Evolutionary conservation across 2,888 invertebrate species (phyloP), one percentile per base, ranked within the genome.

Genomic region (Lathronympha strigana): DNA sequence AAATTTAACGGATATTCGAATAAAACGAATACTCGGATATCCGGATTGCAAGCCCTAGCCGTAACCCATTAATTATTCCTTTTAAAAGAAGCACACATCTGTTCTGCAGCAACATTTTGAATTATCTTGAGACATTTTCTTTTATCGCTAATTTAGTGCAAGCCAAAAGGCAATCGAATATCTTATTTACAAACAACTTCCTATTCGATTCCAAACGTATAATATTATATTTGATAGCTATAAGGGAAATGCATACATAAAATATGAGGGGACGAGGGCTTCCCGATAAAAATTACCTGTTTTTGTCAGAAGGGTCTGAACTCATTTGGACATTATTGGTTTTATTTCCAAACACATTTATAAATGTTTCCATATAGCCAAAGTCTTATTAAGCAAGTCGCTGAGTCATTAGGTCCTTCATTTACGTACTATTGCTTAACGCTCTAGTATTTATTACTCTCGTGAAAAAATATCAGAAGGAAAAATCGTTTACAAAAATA

Each of bases 71-170:
- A 51, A 58, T 58, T 64, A 64, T 58, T 64, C 19, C 43, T 45
- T n/a, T 58, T 51, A 58, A 19, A 47, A 63, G 45, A 36, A 54
- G 58, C 57, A 58, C 63, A 58, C 58, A 51, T 51, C 58, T 60
- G 33, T 43, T 40, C 23, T 38, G 49, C 17, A 17, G 50, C 23
- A 50, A 47, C 25, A 9, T 36, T 54, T 54, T 28, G 58, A 19
- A 11, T 43, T 57, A 43, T 57, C 28, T 55, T 23, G 13, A 25
- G 38, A 17, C 40, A 55, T 28, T 45, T 31, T 31, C 19, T 57
- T 43, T 43, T 28, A 17, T 31, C 19, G n/a, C 19, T 17, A 28
- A 6, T 40, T 13, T 15, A 45, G 28, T 55, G 19, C 11, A 2
- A 40, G 17, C 28, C n/a, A 19, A 57, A 57, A 28, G 31, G 19